Base-by-base conservation (phyloP, 2,113 vertebrate genomes). In the Hippocampus guttulatus region DNA sequence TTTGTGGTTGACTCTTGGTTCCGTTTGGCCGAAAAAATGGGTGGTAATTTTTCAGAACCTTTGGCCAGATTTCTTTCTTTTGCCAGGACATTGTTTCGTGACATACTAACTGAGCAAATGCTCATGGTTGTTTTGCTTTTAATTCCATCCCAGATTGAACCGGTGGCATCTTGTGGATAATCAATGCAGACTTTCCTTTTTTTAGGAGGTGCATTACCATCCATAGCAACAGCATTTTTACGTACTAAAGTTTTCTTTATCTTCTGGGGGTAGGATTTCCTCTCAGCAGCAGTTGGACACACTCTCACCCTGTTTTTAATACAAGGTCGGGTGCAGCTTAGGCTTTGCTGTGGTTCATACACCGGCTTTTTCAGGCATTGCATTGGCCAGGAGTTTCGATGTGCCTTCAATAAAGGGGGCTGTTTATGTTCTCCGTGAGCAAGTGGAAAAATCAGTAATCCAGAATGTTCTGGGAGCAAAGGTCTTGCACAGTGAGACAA, bases 41-140 rank as follows among this genome's bases (percentile, higher is more conserved):
- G 5, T 3, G 2, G 14, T 7, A 2, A 0, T 0, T 69, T 49
- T 11, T 21, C 49, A 71, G 67, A 45, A 5, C 7, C 40, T 9
- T 1, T 1, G 0, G 69, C 15, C 25, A 20, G 41, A 66, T 60
- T 25, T 20, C 68, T 81, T 70, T 82, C 67, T 18, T 63, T 85
- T 1, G 62, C 30, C 30, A 84, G 14, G 20, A 84, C 58, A 12
- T 84, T 85, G 70, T 82, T 85, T 70, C 65, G 80, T 0, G 80
- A 85, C 76, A 87, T 68, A 68, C 81, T 79, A 52, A 85, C 85
- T 1, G 71, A 73, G 67, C 79, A 85, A 57, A 49, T 8, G 1
- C 57, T 68, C 27, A 78, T 21, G 33, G 21, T 63, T 8, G 75
- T 54, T 15, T 71, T 38, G 38, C 23, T 47, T 6, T 51, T 49